Evolutionary conservation across 1,140 invertebrate genomes (phyloP), one percentile per base, ranked within the genome.

Genomic region (Leptinotarsa undecemlineata): DNA sequence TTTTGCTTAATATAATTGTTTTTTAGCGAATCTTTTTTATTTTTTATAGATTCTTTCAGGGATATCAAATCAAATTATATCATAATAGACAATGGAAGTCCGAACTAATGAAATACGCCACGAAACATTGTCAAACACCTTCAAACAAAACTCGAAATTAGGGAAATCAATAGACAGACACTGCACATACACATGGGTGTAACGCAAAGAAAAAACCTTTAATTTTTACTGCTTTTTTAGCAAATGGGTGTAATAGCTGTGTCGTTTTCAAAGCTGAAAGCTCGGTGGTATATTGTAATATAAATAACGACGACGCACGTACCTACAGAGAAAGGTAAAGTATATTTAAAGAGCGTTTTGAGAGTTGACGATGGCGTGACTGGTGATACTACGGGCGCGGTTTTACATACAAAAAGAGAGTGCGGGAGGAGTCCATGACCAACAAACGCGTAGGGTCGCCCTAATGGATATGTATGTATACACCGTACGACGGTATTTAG

Each of bases 261-360:
- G 51, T 8, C 51, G 14, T 57, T 57, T 57, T 57, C 51, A 57
- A 19, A 19, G n/a, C 51, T 57, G n/a, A 57, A 57, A 57, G 51
- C 51, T 57, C 6, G 51, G 51, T 57, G 51, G 51, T 3, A 19
- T 57, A 57, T 57, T 15, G 51, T 57, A 17, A 57, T 19, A 57
- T 15, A 57, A 57, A 57, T 57, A 57, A 57, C 17, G 51, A 17
- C 51, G 51, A 57, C 51, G 51, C 51, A 57, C n/a, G n/a, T 19
- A 57, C 51, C 15, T 19, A n/a, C 15, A 57, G 5, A 57, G 2
- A 42, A 42, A 42, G 33, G 8, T 42, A 2, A 42, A 19, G 51
- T 57, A 57, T 57, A 57, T 57, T 57, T 57, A 57, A 57, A 57
- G 51, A 57, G 51, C n/a, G 51, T 57, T 57, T 57, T 15, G 51